Percentiles rank a stretch among this genome's conserved stretches.
Conservation (phyloP, 2,113 vertebrate genomes). For the Dasyurus viverrinus region DNA sequence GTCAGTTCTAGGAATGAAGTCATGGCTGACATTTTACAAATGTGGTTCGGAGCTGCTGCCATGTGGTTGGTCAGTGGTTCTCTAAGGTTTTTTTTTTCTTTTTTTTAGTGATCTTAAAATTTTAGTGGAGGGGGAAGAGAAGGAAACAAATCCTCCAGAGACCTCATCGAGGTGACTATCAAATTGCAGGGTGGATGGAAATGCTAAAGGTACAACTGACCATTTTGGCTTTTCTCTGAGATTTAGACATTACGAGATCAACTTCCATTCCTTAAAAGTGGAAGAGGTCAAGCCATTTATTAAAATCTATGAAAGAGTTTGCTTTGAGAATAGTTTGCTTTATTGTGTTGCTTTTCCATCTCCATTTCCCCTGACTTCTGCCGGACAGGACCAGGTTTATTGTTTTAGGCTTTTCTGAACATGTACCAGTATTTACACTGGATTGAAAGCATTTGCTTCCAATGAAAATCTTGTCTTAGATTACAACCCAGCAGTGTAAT, state of each 20-base stretch:
- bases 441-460: slow-evolving; percentile 99
- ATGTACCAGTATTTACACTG: slow-evolving; percentile 98
- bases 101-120: slow-evolving; percentile 84
- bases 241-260: slow-evolving; percentile 85
- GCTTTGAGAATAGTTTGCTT: slow-evolving; percentile 80
- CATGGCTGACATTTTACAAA: slow-evolving; percentile 87
- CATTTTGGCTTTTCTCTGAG: slow-evolving; percentile 83
- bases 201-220: slow-evolving; percentile 90
- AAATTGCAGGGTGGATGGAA: slow-evolving; percentile 92
- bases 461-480: slow-evolving; percentile 99
- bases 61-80: slow-evolving; percentile 82
- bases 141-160: slow-evolving; percentile 86
- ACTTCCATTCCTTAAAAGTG: slow-evolving; percentile 83
- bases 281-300: slow-evolving; percentile 88
- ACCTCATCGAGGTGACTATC: slow-evolving; percentile 90
- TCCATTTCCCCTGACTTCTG: slow-evolving; percentile 90
- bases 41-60: slow-evolving; percentile 82
- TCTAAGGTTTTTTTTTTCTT: slow-evolving; percentile 69
- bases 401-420: slow-evolving; percentile 99
- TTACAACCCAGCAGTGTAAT: slow-evolving; percentile 95
- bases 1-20: slow-evolving; percentile 84
- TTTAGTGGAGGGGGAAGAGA: slow-evolving; percentile 21
- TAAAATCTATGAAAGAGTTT: slow-evolving; percentile 82
- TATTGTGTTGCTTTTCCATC: slow-evolving; percentile 82
- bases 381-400: slow-evolving; percentile 94